A percentile compares a stretch with the other conserved stretches of the same genome.
phyloP scores from a whole-genome alignment of 1,140 invertebrate species.

The Aphis gossypii region DNA sequence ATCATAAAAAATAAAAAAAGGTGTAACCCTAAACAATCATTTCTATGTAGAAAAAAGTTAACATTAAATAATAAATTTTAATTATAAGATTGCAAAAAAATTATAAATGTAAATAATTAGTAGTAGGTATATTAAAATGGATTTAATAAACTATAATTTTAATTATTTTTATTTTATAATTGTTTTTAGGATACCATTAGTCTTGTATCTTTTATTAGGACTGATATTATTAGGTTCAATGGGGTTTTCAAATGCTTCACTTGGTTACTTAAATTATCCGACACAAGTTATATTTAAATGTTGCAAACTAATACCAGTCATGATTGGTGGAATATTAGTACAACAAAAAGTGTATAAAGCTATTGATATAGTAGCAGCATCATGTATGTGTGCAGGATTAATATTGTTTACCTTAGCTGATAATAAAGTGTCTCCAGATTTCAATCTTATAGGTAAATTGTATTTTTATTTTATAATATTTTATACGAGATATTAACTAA shows the following conservation, averaged over 20 bases:
- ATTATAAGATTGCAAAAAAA: background rate
- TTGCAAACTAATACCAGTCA: constrained; percentile 94
- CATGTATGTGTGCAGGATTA: constrained; percentile 89
- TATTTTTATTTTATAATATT: constrained; percentile 30
- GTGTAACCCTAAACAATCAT: background rate
- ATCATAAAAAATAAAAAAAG: background rate
- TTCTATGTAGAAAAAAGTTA: too few species aligned
- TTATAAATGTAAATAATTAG: too few species aligned
- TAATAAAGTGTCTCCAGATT: constrained; percentile 86
- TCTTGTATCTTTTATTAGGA: constrained; percentile 82
- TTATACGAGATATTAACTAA: background rate
- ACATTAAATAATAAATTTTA: background rate
- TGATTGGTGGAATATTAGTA: constrained; percentile 90
- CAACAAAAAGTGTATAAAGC: constrained; percentile 86
- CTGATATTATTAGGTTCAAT: constrained; percentile 91
- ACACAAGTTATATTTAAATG: constrained; percentile 94
- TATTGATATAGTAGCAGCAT: constrained; percentile 83
- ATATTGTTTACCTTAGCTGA: constrained; percentile 93
- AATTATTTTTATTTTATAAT: constrained; percentile 46
- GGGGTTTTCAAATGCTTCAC: constrained; percentile 92
- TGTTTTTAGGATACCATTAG: constrained; percentile 79
- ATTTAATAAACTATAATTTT: background rate
- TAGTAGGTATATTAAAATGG: background rate
- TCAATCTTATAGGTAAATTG: constrained; percentile 73
- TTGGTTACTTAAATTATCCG: constrained; percentile 96